phyloP scores from a whole-genome alignment of 2,888 invertebrate genomes.

The Andrena hattorfiana region DNA sequence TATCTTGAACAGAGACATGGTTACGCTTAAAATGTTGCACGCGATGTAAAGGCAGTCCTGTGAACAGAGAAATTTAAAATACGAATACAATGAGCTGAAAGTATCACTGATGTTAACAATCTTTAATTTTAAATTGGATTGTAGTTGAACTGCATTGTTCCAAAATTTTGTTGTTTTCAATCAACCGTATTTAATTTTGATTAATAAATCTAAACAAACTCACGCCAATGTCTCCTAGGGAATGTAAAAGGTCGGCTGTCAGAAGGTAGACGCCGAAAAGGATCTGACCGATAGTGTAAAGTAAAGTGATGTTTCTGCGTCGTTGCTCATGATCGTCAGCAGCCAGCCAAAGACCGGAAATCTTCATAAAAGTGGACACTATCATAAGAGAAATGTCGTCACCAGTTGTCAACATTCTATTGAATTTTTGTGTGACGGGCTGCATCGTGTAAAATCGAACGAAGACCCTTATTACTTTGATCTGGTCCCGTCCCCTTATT shows the following conservation, averaged over 20 bases:
- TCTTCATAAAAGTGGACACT: conserved; percentile 66
- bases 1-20: conserved; percentile 62
- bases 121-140: no score
- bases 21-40: conserved; percentile 55
- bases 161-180: no score
- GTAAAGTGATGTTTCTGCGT: conserved; percentile 45
- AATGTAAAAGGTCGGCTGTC: conserved; percentile 60
- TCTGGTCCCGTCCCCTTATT: not conserved
- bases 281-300: conserved; percentile 61
- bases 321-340: conserved; percentile 42
- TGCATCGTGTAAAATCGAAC: not conserved
- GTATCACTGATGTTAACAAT: not conserved
- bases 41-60: conserved; percentile 58
- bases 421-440: not conserved
- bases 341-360: conserved; percentile 72
- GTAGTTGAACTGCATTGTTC: no score
- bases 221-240: conserved; percentile 65
- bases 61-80: not conserved
- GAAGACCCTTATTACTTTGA: not conserved
- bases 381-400: conserved; percentile 45
- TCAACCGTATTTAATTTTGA: not conserved
- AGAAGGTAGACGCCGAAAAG: conserved; percentile 43
- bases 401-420: not conserved
- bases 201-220: conserved; percentile 36
- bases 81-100: conserved; percentile 27